Conservation (phyloP, 2,888 invertebrate genomes). For the Drosophila percnosoma region DNA sequence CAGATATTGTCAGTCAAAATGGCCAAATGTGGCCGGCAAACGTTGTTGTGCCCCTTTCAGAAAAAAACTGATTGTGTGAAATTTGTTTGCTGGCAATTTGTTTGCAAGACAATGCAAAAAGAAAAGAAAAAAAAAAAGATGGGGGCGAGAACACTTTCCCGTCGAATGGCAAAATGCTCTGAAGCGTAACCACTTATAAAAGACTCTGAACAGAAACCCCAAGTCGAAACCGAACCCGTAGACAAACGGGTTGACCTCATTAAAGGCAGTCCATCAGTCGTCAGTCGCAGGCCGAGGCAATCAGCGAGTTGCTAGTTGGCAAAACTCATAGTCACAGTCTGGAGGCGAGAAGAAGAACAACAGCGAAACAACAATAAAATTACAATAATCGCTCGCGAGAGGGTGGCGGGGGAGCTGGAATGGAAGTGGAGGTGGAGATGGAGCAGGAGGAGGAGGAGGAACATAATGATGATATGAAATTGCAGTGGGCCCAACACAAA, state of each 20-base stretch:
- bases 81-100: conserved; percentile 52
- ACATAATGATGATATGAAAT: conserved; percentile 51
- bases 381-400: conserved; percentile 71
- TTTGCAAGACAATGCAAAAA: conserved; percentile 41
- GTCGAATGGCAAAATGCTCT: conserved; percentile 50
- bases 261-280: conserved; percentile 44
- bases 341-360: conserved; percentile 25
- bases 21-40: conserved; percentile 25
- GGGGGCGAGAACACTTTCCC: conserved; percentile 69
- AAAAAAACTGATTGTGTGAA: conserved; percentile 51
- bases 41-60: neutral
- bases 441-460: neutral
- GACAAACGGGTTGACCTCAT: conserved; percentile 71
- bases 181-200: conserved; percentile 69
- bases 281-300: conserved; percentile 32
- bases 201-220: conserved; percentile 16
- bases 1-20: conserved; percentile 13
- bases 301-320: conserved; percentile 44
- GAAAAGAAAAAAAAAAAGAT: neutral
- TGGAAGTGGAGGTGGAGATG: neutral
- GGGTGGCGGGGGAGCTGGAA: conserved; percentile 38
- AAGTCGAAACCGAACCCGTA: conserved; percentile 20
- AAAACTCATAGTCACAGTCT: conserved; percentile 39
- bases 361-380: conserved; percentile 70
- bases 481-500: conserved; percentile 48